phyloP scores from a whole-genome alignment of 2,888 invertebrate genomes.

The Cheilosia soror region DNA sequence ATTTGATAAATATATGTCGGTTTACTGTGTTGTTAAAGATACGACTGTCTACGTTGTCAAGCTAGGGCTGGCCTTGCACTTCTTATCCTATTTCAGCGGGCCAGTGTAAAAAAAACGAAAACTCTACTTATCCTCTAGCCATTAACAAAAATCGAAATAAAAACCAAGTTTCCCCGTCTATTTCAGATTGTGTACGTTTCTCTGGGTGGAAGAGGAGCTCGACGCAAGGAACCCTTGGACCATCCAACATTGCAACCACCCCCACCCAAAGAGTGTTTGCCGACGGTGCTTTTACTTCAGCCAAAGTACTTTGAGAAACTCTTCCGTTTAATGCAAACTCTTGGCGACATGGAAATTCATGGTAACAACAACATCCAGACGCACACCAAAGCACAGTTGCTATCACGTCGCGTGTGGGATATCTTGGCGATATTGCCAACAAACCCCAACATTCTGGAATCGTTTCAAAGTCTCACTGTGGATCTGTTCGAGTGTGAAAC shows the following conservation, averaged over 20 bases:
- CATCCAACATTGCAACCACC: conserved; percentile 94
- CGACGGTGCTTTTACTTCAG: conserved; percentile 92
- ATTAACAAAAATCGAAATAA: too few relatives aligned
- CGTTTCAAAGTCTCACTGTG: conserved; percentile 89
- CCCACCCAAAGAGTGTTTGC: conserved; percentile 93
- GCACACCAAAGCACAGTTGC: conserved; percentile 93
- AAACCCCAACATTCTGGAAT: conserved; percentile 91
- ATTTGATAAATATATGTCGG: background rate
- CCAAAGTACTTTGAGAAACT: conserved; percentile 96
- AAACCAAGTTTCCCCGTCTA: too few relatives aligned
- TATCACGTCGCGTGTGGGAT: conserved; percentile 97
- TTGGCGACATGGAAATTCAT: conserved; percentile 93
- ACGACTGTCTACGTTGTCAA: too few relatives aligned
- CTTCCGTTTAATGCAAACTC: conserved; percentile 94
- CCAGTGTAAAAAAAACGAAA: too few relatives aligned
- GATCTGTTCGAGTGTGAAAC: conserved; percentile 80
- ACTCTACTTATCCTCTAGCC: too few relatives aligned
- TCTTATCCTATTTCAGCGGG: too few relatives aligned
- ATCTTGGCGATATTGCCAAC: conserved; percentile 96
- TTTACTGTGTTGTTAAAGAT: background rate
- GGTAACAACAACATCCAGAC: conserved; percentile 88
- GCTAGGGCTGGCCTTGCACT: too few relatives aligned
- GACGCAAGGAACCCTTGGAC: conserved; percentile 86
- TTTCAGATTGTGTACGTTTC: conserved; percentile 94
- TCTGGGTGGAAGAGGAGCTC: conserved; percentile 88